Evolutionary conservation across 2,888 invertebrate species (phyloP).

Genomic region (Thelaira solivaga): DNA sequence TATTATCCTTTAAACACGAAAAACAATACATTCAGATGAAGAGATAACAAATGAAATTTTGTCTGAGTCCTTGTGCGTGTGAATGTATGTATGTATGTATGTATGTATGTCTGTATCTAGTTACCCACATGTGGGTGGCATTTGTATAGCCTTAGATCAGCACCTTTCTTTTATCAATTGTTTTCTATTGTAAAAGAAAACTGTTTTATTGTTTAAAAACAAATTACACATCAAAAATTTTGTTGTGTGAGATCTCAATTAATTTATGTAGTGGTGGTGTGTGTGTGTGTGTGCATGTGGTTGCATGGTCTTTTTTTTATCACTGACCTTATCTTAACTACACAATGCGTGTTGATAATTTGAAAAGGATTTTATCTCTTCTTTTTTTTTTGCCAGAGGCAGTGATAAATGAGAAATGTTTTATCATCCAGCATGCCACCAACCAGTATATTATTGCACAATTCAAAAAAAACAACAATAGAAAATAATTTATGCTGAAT

Average conservation of each 20-base stretch:
- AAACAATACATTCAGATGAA: conserved; percentile 33
- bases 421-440: not conserved
- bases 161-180: conserved; percentile 44
- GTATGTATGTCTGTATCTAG: not conserved
- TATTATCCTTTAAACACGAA: conserved; percentile 36
- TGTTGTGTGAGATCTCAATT: conserved; percentile 49
- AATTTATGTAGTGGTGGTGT: too few relatives aligned
- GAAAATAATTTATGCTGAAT: not conserved
- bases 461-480: not conserved
- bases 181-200: conserved; percentile 30
- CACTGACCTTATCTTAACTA: conserved; percentile 16
- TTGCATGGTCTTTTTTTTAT: conserved; percentile 28
- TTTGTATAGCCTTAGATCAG: conserved; percentile 46
- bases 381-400: not conserved
- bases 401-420: not conserved
- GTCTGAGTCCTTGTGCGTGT: conserved; percentile 14
- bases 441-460: not conserved
- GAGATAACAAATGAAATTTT: conserved; percentile 10
- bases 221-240: conserved; percentile 37
- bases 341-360: not conserved
- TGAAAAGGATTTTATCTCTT: conserved; percentile 2
- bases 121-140: not conserved
- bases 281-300: too few relatives aligned
- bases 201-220: conserved; percentile 29
- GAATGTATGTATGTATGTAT: not conserved